These are phyloP conservation scores for Lamprologus tigripictilis DNA, from an alignment of 2,113 vertebrate genomes.

Conservation along the genomic window DNA sequence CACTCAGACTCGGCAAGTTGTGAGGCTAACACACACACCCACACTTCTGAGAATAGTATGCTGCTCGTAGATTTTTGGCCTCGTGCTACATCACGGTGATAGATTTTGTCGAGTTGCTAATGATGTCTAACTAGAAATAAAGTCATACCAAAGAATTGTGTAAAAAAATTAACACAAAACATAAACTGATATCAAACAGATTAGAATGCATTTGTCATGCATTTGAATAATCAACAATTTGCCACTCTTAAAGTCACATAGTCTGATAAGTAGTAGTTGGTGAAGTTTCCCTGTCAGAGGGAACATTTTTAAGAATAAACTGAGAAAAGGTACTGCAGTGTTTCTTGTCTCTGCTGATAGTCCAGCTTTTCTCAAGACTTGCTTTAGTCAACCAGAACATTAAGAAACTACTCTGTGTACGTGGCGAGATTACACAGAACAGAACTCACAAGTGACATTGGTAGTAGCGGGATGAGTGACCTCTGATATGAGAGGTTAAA, in stretches of 20 bases:
- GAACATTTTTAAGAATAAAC: background rate
- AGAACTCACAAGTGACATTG: constrained; percentile 34
- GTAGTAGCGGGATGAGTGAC: constrained; percentile 8
- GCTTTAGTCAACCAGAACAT: background rate
- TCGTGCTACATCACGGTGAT: background rate
- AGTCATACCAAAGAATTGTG: background rate
- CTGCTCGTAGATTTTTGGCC: background rate
- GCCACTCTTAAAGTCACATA: background rate
- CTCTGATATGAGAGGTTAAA: constrained; percentile 61
- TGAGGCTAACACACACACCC: background rate
- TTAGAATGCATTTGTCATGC: background rate
- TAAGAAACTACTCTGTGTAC: background rate
- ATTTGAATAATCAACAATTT: background rate
- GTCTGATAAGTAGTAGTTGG: background rate
- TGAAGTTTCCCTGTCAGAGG: background rate
- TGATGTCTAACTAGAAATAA: background rate
- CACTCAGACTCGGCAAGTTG: constrained; percentile 11
- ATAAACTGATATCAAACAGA: background rate
- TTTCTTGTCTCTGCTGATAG: background rate
- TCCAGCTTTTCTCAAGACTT: background rate
- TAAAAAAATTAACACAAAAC: background rate
- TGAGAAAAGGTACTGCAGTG: background rate
- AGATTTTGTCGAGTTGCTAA: background rate
- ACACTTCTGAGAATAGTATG: background rate
- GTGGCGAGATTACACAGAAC: background rate